A percentile compares a stretch with the other conserved stretches of the same genome.
Conservation (phyloP, 2,797 vertebrate genomes). For the Gorsachius magnificus region DNA sequence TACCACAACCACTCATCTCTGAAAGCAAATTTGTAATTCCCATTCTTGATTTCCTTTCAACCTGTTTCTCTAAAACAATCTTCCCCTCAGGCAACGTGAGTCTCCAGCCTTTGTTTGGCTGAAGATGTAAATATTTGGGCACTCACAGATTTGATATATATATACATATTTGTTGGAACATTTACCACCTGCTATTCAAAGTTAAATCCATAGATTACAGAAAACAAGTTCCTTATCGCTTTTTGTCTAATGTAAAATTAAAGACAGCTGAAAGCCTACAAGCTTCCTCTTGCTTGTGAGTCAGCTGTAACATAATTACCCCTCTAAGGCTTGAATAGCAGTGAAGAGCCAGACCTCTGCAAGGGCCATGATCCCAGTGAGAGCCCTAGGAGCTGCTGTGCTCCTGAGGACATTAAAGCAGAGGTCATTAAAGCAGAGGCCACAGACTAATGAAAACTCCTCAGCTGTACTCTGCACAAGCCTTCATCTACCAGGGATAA, state of each 20-base stretch:
- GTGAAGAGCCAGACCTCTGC: background rate
- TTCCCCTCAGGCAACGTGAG: slow-evolving; percentile 68
- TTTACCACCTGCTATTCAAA: slow-evolving; percentile 74
- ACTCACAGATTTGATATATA: slow-evolving; percentile 71
- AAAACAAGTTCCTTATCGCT: slow-evolving; percentile 69
- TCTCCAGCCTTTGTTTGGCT: slow-evolving; percentile 73
- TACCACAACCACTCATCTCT: background rate
- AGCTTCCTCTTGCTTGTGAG: slow-evolving; percentile 38
- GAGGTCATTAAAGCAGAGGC: background rate
- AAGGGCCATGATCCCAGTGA: background rate
- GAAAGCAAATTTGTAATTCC: slow-evolving; percentile 41
- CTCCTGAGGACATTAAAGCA: background rate
- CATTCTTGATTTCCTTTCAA: slow-evolving; percentile 59
- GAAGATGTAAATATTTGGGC: slow-evolving; percentile 73
- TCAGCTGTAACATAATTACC: slow-evolving; percentile 46
- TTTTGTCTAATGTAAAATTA: slow-evolving; percentile 71
- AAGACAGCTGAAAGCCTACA: slow-evolving; percentile 62
- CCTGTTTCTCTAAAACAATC: slow-evolving; percentile 66
- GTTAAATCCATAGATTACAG: slow-evolving; percentile 71
- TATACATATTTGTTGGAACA: slow-evolving; percentile 73
- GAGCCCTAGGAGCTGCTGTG: background rate
- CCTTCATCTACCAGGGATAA: background rate
- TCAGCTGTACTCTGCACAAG: background rate
- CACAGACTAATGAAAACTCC: background rate
- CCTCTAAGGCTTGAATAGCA: slow-evolving; percentile 30